Base-by-base conservation (phyloP, 2,888 invertebrate species). In the Parnassius glacialis region DNA sequence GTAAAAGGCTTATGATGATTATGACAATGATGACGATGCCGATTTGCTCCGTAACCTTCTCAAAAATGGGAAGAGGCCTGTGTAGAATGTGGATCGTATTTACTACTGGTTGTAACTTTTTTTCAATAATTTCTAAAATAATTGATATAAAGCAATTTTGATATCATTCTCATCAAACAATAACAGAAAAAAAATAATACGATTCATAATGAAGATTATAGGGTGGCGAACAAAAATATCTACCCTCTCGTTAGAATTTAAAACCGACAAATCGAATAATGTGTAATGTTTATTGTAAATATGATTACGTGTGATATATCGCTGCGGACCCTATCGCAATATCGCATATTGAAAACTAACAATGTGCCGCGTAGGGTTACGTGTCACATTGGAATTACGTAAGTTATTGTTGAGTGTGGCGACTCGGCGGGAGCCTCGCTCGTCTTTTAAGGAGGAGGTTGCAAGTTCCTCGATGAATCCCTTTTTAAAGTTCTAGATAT, bases 211-310 rank as follows among this genome's bases (percentile, higher is more conserved):
- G 48, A 48, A 13, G n/a, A 48, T 1, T 13, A 7, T 48, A 13
- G 48, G 56, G 56, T 47, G 50, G 12, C 47, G 16, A 13, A 48
- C 34, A 48, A 48, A 41, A 50, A 10, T 42, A 57, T 13, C 57
- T 13, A 44, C 20, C 52, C 44, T 50, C 44, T 12, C 25, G 20
- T 52, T 44, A 2, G 51, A 68, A 75, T 74, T 74, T 73, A 70
- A 74, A 72, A 74, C 73, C 74, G 73, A 74, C 74, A 76, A 74
- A 71, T 75, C 70, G 70, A 72, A 76, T 74, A 70, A 70, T 64
- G 67, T 65, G 67, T 73, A 71, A 72, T 74, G 71, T 74, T 75
- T 72, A 74, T 76, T 75, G 76, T 77, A 79, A 79, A 78, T 75
- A 78, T 69, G 73, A 74, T 76, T 75, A 72, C 59, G 66, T 60